Evolutionary conservation across 2,797 vertebrate species (phyloP), one percentile per base, ranked within the genome.

Genomic region (Emys orbicularis): DNA sequence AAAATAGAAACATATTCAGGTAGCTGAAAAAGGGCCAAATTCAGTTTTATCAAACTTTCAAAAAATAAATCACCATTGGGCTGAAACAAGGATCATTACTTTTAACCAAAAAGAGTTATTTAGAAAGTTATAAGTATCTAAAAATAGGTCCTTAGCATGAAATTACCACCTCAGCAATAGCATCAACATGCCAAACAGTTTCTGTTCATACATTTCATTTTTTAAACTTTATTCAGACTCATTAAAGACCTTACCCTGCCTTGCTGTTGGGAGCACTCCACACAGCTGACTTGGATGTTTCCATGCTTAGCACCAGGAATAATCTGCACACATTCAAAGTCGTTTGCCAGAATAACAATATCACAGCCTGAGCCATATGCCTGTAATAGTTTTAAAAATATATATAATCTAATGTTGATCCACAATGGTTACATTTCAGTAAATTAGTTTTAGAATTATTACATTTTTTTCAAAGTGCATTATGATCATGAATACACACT

Each of bases 281-380:
- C 99, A 90, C 99, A 99, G 97, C 99, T 99, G 98, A 99, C 99
- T 98, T 99, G 99, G 96, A 99, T 99, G 98, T 99, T 99, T 95
- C 99, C 99, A 98, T 99, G 99, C 97, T 99, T 99, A 98, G 99
- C 99, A 98, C 99, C 99, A 1, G 99, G 99, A 98, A 99, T 99
- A 96, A 99, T 99, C 97, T 99, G 99, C 92, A 99, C 99, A 97
- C 99, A 99, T 98, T 99, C 99, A 96, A 99, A 99, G 97, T 99
- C 99, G 96, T 99, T 99, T 84, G 99, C 99, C 98, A 99, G 98
- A 97, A 99, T 99, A 95, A 99, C 99, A 54, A 99, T 99, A 97
- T 99, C 99, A 97, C 99, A 99, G 83, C 99, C 99, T 9, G 99
- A 99, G 96, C 99, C 99, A 54, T 99, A 99, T 6, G 99, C 99